These are phyloP conservation scores for Sanderia malayensis DNA, from an alignment of 30 jellyfish, hydroid and myxozoan species.

Conservation along the genomic window DNA sequence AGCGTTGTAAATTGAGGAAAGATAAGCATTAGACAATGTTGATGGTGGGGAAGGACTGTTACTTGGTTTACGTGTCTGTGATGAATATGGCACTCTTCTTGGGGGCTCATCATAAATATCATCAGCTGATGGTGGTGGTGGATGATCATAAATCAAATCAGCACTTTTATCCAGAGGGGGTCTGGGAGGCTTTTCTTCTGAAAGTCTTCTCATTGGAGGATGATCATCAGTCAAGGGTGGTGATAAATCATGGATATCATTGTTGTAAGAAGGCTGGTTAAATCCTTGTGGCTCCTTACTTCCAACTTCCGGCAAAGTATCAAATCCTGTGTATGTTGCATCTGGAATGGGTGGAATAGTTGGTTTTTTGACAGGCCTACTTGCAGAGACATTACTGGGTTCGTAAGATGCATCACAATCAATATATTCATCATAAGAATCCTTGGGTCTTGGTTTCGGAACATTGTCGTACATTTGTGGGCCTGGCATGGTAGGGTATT, in stretches of 20 bases:
- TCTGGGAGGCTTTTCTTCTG: not conserved
- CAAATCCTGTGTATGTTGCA: slow-evolving; percentile 55
- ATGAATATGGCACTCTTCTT: too few relatives aligned
- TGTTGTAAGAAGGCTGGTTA: not conserved
- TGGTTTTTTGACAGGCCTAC: not conserved
- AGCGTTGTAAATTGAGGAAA: too few relatives aligned
- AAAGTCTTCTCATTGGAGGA: not conserved
- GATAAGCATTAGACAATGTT: not conserved
- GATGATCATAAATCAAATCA: slow-evolving; percentile 12
- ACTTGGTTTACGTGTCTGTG: too few relatives aligned
- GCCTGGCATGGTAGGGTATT: not conserved
- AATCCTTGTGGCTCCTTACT: not conserved
- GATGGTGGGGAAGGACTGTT: too few relatives aligned
- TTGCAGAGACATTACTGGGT: not conserved
- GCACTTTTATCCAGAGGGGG: too few relatives aligned
- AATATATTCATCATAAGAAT: slow-evolving; percentile 12
- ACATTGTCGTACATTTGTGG: slow-evolving; percentile 36
- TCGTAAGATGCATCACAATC: slow-evolving; percentile 17
- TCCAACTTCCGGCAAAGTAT: slow-evolving; percentile 24
- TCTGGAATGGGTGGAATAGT: slow-evolving; percentile 56
- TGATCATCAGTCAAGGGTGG: slow-evolving; percentile 1
- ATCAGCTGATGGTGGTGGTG: slow-evolving; percentile 8
- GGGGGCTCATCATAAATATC: slow-evolving; percentile 8
- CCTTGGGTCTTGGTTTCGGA: slow-evolving; percentile 36
- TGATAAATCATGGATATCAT: slow-evolving; percentile 22